Percentiles rank a stretch among this genome's conserved stretches.
These are phyloP conservation scores for Chironomus tepperi DNA, from an alignment of 1,140 invertebrate genomes.

Conservation along the genomic window DNA sequence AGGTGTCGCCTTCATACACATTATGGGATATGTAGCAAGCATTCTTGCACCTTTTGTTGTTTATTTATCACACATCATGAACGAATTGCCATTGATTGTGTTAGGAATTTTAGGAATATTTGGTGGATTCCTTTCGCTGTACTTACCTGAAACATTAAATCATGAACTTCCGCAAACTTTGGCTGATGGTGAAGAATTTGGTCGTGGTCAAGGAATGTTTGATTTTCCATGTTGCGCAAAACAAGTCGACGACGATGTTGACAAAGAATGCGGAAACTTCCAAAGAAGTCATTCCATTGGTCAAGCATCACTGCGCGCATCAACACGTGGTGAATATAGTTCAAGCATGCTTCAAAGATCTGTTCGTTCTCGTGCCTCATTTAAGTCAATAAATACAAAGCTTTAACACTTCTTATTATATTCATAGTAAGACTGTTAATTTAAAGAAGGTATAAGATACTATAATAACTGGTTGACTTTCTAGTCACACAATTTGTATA, in stretches of 20 bases:
- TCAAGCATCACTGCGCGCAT: conserved; percentile 47
- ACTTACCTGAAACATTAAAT: conserved; percentile 74
- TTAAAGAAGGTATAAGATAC: not conserved
- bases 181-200: conserved; percentile 76
- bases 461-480: not conserved
- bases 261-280: conserved; percentile 34
- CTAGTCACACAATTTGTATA: not conserved
- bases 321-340: conserved; percentile 53
- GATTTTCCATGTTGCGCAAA: conserved; percentile 64
- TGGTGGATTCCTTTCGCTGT: conserved; percentile 61
- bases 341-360: conserved; percentile 55
- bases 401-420: not conserved
- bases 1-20: conserved; percentile 73
- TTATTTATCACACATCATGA: conserved; percentile 60
- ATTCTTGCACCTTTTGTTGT: conserved; percentile 75
- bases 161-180: conserved; percentile 74
- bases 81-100: conserved; percentile 60
- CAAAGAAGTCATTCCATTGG: conserved; percentile 36
- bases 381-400: not conserved
- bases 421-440: not conserved
- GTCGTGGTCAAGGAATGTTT: conserved; percentile 65
- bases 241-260: conserved; percentile 40
- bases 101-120: conserved; percentile 62
- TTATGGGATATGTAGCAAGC: conserved; percentile 75
- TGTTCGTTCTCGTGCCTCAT: conserved; percentile 32